Evolutionary conservation across 2,797 vertebrate genomes (phyloP), one percentile per base, ranked within the genome.

Genomic region (Sebastes itinus): DNA sequence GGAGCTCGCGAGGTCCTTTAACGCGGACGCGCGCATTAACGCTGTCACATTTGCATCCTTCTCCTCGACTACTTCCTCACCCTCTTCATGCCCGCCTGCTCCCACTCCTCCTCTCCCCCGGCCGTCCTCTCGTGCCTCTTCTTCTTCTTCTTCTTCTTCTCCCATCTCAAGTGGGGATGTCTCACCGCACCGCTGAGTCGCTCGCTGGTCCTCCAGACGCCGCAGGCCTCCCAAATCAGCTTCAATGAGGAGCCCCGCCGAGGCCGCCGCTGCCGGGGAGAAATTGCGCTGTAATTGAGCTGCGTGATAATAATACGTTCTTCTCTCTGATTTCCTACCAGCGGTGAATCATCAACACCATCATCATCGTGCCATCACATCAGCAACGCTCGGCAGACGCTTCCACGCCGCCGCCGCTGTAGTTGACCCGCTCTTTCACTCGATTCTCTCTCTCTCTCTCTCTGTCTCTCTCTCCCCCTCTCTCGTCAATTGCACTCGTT

Each of bases 201-300:
- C 79, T 90, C 65, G 6, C 82, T 69, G 88, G 85, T 82, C 80
- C 90, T 93, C 78, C 80, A 92, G 88, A 81, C 27, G 52, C 92
- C 59, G 52, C 81, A 56, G 91, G 93, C 89, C 90, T 89, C 83
- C 80, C 90, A 92, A 94, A 94, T 95, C 93, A 94, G 87, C 78
- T 74, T 90, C 80, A 87, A 92, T 38, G 86, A 93, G 92, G 88
- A 87, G 89, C 92, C 92, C 92, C 78, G 91, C 87, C 55, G 93
- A 90, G 92, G 80, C 79, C 73, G 77, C 66, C 87, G 81, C 89
- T 78, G 90, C 73, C 72, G 62, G 91, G 89, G 83, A 90, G 90
- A 91, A 93, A 93, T 92, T 91, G 90, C 81, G 67, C 87, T 79
- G 89, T 93, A 95, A 95, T 94, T 92, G 94, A 94, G 93, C 92